phyloP scores from a whole-genome alignment of 2,113 vertebrate genomes.

The Acanthochromis polyacanthus region DNA sequence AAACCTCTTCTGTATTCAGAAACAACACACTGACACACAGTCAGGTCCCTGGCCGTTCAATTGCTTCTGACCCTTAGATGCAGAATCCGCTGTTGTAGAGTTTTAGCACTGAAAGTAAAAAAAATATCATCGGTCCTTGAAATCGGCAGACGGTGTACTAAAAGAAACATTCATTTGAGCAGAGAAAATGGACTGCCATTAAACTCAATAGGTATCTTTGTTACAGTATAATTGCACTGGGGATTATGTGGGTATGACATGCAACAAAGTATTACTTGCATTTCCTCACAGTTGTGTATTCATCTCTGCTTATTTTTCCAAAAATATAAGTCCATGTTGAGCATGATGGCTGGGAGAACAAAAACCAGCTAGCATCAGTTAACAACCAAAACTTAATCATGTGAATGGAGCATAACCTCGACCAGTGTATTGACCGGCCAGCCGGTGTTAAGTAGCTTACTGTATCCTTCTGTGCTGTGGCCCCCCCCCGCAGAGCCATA shows the following conservation, averaged over 20 bases:
- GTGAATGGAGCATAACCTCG: conserved; percentile 53
- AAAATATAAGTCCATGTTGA: conserved; percentile 28
- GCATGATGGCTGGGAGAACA: conserved; percentile 1
- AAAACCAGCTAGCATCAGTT: conserved; percentile 20
- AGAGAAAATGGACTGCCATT: no score
- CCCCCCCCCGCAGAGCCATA: conserved; percentile 55
- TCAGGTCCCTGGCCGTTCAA: no score
- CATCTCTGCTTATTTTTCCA: neutral
- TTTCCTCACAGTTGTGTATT: conserved; percentile 9
- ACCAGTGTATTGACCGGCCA: conserved; percentile 59
- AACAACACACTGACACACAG: no score
- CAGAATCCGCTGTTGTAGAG: neutral
- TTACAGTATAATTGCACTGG: neutral
- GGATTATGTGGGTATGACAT: neutral
- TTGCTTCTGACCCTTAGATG: neutral
- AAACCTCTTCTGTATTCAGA: no score
- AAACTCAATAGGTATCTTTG: neutral
- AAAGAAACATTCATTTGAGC: neutral
- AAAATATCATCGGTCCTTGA: neutral
- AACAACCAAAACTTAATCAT: conserved; percentile 46
- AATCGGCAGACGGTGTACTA: neutral
- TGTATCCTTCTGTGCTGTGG: conserved; percentile 51
- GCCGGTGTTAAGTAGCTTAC: conserved; percentile 70
- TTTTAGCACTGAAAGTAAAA: neutral
- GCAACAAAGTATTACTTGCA: neutral